Conservation (phyloP, 53 echinoderm and acorn worm species). For the Echinometra lucunter region DNA sequence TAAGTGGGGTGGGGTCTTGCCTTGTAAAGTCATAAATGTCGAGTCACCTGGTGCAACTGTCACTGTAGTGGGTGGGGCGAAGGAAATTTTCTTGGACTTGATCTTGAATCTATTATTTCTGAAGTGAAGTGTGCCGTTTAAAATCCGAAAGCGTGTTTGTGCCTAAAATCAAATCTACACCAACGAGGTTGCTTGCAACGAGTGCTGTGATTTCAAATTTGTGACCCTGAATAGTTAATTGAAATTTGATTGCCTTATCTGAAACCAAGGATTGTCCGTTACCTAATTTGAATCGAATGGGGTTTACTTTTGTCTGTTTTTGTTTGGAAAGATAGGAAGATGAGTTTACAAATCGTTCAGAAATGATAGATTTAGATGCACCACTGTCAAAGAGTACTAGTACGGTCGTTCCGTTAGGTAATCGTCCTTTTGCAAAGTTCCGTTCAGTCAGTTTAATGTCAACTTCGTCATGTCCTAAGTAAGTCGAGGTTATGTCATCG, state of each 20-base stretch:
- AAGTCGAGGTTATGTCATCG: conserved; percentile 19
- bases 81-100: not conserved
- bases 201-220: conserved; percentile 33
- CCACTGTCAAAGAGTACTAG: conserved; percentile 72
- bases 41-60: not conserved
- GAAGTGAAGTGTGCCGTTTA: conserved; percentile 42
- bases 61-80: conserved; percentile 9
- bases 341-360: not conserved
- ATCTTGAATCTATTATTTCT: conserved; percentile 53
- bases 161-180: conserved; percentile 63
- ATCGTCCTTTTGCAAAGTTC: conserved; percentile 52
- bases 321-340: conserved; percentile 37
- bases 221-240: conserved; percentile 11
- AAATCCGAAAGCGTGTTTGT: conserved; percentile 55
- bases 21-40: conserved; percentile 25
- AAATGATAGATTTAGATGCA: conserved; percentile 56
- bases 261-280: conserved; percentile 25
- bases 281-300: conserved; percentile 33
- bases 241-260: not conserved
- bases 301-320: not conserved
- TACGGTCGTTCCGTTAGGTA: conserved; percentile 50
- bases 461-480: conserved; percentile 29
- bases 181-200: not conserved
- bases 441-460: conserved; percentile 36
- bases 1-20: conserved; percentile 34